Conservation (phyloP, 1,140 invertebrate species). For the Ostrea edulis region DNA sequence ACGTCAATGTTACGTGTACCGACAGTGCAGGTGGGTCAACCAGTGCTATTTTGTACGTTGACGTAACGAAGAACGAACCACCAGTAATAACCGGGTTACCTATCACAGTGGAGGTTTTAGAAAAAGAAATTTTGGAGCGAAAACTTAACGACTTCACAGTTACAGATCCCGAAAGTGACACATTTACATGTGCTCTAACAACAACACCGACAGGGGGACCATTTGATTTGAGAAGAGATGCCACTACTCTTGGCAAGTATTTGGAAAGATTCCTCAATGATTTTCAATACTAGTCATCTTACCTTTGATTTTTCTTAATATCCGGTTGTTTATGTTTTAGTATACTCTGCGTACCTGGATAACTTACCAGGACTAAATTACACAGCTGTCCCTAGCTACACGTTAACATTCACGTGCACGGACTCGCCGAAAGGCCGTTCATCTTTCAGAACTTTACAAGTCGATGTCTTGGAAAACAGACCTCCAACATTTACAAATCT, state of each 20-base stretch:
- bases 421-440: slow-evolving; percentile 43
- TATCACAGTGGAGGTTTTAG: slow-evolving; percentile 36
- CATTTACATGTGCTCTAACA: slow-evolving; percentile 40
- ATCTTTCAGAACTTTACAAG: background rate
- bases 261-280: background rate
- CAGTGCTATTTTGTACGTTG: slow-evolving; percentile 30
- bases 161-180: slow-evolving; percentile 41
- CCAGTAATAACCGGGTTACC: slow-evolving; percentile 51
- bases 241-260: slow-evolving; percentile 15
- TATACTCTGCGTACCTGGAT: slow-evolving; percentile 20
- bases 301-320: background rate
- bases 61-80: slow-evolving; percentile 33
- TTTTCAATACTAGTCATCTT: background rate
- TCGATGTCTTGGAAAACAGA: slow-evolving; percentile 52
- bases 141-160: slow-evolving; percentile 31
- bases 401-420: slow-evolving; percentile 45
- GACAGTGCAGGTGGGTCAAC: slow-evolving; percentile 47
- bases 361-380: slow-evolving; percentile 41
- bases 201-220: slow-evolving; percentile 41
- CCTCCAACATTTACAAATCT: slow-evolving; percentile 43
- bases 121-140: slow-evolving; percentile 25
- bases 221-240: slow-evolving; percentile 46
- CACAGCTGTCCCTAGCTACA: background rate
- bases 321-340: background rate
- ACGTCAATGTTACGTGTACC: slow-evolving; percentile 28